Evolutionary conservation across 1,140 invertebrate genomes (phyloP), one percentile per base, ranked within the genome.

Genomic region (Calycopis cecrops): DNA sequence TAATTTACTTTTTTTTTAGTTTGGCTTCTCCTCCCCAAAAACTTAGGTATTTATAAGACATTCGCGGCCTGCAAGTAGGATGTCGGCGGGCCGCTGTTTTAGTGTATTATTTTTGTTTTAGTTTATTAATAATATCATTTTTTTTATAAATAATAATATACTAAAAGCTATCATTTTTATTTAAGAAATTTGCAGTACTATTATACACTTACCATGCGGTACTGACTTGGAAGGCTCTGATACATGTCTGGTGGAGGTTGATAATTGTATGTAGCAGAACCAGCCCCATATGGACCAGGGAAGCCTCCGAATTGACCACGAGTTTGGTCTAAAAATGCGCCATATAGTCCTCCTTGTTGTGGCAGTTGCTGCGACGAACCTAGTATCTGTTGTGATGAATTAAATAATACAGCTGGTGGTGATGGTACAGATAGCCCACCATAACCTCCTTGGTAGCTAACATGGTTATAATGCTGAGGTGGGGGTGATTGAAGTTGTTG

Each of bases 371-470:
- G 91, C 0, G 92, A 92, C 3, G 93, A 92, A 38, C 91, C 91
- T 35, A 89, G 58, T 61, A 93, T 82, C 79, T 94, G 92, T 55
- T 92, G 92, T 3, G 92, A 92, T 18, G 94, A 92, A 60, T 93
- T 93, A 65, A 95, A 95, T 55, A 94, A 92, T 4, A 95, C 89
- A 3, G 92, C 92, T 11, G 94, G 94, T 9, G 95, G 94, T 47
- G 94, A 96, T 9, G 95, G 94, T 9, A 94, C 93, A 28, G 94
- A 92, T 68, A 96, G 92, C 33, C 91, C 90, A 3, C 93, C 92
- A 63, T 94, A 95, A 21, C 81, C 80, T 1, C 82, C 81, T 51
- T 82, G 85, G 57, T 88, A 88, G 47, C 85, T 82, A 10, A 88
- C 77, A 55, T 87, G 86, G 55, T 88, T 88, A 59, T 85, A 87